These are phyloP conservation scores for Amblyopsis hoosieri DNA, from an alignment of 2,797 vertebrate species.

Conservation along the genomic window DNA sequence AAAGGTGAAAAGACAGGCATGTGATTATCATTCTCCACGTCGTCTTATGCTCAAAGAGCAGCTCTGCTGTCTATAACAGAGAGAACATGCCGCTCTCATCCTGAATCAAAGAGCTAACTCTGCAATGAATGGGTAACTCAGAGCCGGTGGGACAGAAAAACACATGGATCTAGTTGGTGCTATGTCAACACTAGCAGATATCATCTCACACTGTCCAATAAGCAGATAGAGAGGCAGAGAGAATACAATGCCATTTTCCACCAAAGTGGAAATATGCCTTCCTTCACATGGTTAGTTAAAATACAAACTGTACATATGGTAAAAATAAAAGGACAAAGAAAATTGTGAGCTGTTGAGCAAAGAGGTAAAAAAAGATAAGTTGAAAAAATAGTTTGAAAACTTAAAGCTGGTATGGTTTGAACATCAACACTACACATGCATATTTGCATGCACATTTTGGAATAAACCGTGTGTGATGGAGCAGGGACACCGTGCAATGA, in stretches of 20 bases:
- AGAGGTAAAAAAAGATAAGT: too few relatives aligned
- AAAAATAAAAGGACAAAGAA: too few relatives aligned
- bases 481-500: too few relatives aligned
- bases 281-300: background rate
- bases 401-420: too few relatives aligned
- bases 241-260: too few relatives aligned
- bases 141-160: constrained; percentile 27
- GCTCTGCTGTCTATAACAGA: constrained; percentile 28
- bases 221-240: background rate
- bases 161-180: constrained; percentile 23
- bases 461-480: too few relatives aligned
- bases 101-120: constrained; percentile 37
- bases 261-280: too few relatives aligned
- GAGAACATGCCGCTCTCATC: constrained; percentile 35
- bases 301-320: too few relatives aligned
- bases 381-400: too few relatives aligned
- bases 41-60: constrained; percentile 32
- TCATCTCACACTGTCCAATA: constrained; percentile 15
- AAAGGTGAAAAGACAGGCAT: constrained; percentile 10
- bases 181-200: constrained; percentile 22
- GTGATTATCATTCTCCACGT: constrained; percentile 26
- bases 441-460: too few relatives aligned
- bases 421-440: too few relatives aligned
- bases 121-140: constrained; percentile 31
- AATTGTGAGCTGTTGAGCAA: too few relatives aligned